Evolutionary conservation across 1,140 invertebrate species (phyloP).

Genomic region (Saccostrea cuccullata): DNA sequence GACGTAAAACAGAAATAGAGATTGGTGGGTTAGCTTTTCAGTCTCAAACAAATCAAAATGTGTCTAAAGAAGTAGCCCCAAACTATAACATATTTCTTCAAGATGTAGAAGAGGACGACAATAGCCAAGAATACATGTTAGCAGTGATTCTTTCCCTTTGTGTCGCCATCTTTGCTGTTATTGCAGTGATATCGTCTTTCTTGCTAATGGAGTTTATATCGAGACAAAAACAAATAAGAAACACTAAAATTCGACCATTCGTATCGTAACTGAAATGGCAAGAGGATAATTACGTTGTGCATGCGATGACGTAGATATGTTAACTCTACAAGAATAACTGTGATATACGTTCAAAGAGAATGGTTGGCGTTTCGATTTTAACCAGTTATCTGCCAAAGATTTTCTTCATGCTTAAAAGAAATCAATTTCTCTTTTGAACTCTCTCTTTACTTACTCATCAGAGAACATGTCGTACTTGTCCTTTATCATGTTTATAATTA

Average conservation of each 20-base stretch:
- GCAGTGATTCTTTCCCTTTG: conserved; percentile 54
- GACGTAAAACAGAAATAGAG: neutral
- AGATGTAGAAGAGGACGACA: conserved; percentile 46
- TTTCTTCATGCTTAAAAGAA: neutral
- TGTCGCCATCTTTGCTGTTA: conserved; percentile 53
- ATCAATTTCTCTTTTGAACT: neutral
- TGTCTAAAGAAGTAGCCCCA: neutral
- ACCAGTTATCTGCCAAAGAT: neutral
- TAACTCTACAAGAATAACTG: neutral
- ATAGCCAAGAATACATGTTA: conserved; percentile 47
- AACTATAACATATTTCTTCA: conserved; percentile 48
- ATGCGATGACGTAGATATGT: neutral
- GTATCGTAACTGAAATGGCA: conserved; percentile 31
- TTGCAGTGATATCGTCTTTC: conserved; percentile 53
- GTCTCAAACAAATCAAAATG: neutral
- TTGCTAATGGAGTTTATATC: conserved; percentile 50
- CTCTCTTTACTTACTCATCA: neutral
- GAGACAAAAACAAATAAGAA: conserved; percentile 49
- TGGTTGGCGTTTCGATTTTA: neutral
- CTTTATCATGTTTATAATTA: no score
- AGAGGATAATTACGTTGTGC: neutral
- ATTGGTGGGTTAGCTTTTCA: neutral
- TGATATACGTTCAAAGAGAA: neutral
- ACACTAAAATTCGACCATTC: conserved; percentile 56
- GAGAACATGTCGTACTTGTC: neutral